Base-by-base conservation (phyloP, 2,113 vertebrate species). In the Alethe diademata region DNA sequence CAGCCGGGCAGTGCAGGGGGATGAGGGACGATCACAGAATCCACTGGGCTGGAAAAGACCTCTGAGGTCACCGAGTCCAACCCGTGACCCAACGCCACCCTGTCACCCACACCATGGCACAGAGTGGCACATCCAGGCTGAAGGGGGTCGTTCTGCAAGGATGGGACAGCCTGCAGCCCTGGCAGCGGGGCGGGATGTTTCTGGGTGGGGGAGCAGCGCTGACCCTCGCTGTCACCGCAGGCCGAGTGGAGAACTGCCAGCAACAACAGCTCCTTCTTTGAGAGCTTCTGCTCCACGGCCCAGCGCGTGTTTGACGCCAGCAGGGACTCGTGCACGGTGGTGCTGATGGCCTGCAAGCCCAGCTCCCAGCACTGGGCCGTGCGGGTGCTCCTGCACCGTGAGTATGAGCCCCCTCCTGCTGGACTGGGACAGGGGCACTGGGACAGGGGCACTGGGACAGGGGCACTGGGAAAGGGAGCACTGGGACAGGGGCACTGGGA, bases 231-330 rank as follows among this genome's bases (percentile, higher is more conserved):
- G 57, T 92, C 79, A 3, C 71, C 0, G 1, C 93, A 97, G 97
- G 83, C 1, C 0, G 48, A 73, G 4, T 97, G 92, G 93, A 81
- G 0, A 19, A 14, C 0, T 0, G 26, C n/a, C 60, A 90, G 70
- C 11, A 1, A 2, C 1, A 70, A 88, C 19, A 8, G 19, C n/a
- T 92, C 78, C 15, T 91, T 98, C 76, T 79, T 88, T 3, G 69
- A 73, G 12, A 51, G 64, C 33, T 85, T 98, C 81, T 98, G 98
- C 94, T 96, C 36, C 10, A 95, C 96, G 0, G 69, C 60, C 24
- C 97, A 96, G 64, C 76, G 64, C 6, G 22, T 1, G 5, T 98
- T 97, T 85, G 81, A 97, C 6, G 14, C 35, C 31, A 47, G 54
- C 69, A 95, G 79, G 15, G 98, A 98, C 6, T 2, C 16, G 2